Percentiles rank a stretch among this genome's conserved stretches.
phyloP scores from a whole-genome alignment of 92 coral and sea anemone genomes.

The Phenganax marumi region DNA sequence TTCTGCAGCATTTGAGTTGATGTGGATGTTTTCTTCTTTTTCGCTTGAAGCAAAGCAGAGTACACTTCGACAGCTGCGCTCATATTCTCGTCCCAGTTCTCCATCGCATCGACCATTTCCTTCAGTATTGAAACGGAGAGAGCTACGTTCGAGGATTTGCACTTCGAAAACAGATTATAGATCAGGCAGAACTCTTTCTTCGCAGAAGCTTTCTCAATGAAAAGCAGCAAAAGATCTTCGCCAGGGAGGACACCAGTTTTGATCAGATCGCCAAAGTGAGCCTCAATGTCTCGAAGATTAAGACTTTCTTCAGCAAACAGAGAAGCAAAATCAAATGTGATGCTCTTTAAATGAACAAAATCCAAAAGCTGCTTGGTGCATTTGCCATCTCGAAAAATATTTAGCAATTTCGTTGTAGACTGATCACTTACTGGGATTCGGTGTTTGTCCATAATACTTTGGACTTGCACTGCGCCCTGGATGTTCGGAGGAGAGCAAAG shows the following conservation, averaged over 20 bases:
- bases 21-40: not conserved
- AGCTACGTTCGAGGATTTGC: not conserved
- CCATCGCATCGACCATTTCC: constrained; percentile 26
- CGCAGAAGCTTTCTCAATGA: constrained; percentile 5
- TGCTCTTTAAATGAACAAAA: not conserved
- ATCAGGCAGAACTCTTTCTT: constrained; percentile 2
- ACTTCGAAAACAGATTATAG: constrained; percentile 11
- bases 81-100: constrained; percentile 36
- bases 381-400: not conserved
- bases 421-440: not conserved
- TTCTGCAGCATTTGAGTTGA: not conserved
- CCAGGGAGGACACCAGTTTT: constrained; percentile 1
- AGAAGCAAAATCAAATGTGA: not conserved
- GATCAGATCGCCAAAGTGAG: not conserved
- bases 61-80: constrained; percentile 34
- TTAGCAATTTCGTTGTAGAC: not conserved
- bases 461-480: constrained; percentile 35
- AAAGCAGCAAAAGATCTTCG: not conserved
- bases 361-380: constrained; percentile 8
- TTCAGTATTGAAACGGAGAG: not conserved
- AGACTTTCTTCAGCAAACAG: not conserved
- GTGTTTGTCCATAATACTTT: constrained; percentile 9
- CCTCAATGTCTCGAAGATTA: not conserved
- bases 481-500: constrained; percentile 17
- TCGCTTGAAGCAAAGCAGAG: constrained; percentile 7